A percentile compares a stretch with the other conserved stretches of the same genome.
phyloP scores from a whole-genome alignment of 2,797 vertebrate genomes.

The Rhabdomys pumilio region DNA sequence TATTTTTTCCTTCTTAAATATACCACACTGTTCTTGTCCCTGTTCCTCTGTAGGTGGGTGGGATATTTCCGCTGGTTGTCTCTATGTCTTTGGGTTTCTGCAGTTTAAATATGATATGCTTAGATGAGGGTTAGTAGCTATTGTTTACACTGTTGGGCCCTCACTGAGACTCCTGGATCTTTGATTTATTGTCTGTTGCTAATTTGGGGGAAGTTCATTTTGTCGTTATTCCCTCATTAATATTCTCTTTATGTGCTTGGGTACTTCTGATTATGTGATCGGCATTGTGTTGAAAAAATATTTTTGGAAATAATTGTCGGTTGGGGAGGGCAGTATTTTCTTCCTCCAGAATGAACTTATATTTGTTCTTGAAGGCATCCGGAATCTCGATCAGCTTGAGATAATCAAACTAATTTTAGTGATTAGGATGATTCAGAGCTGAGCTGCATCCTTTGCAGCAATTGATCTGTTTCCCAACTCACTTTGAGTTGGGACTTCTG shows the following conservation, averaged over 20 bases:
- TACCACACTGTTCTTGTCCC: background rate
- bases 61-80: background rate
- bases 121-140: background rate
- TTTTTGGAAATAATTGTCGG: conserved; percentile 57
- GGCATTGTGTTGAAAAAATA: conserved; percentile 42
- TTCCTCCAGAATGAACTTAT: conserved; percentile 2
- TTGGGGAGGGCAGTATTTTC: background rate
- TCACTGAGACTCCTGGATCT: background rate
- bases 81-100: background rate
- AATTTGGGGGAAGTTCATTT: background rate
- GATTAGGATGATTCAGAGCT: background rate
- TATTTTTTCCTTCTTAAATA: background rate
- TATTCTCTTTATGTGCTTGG: conserved; percentile 36
- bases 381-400: background rate
- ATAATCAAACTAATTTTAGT: conserved; percentile 46
- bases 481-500: background rate
- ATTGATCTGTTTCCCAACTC: background rate
- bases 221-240: conserved; percentile 7
- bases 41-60: background rate
- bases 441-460: background rate
- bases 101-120: background rate
- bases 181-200: background rate
- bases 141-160: background rate
- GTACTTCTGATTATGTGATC: conserved; percentile 48
- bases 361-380: conserved; percentile 50